Evolutionary conservation across 2,888 invertebrate genomes (phyloP).

Genomic region (Colletes collaris): DNA sequence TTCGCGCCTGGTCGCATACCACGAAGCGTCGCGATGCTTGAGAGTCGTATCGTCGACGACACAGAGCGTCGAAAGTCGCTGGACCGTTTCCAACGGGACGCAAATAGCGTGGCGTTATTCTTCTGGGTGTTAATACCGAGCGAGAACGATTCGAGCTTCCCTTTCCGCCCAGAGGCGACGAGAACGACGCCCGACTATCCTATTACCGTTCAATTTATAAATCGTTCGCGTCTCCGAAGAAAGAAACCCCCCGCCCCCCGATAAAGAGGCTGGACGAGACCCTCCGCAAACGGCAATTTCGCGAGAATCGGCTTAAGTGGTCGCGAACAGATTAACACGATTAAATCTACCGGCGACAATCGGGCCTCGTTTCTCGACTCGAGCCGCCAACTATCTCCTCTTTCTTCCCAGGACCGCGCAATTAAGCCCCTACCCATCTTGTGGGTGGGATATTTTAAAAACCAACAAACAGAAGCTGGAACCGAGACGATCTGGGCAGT

Average conservation of each 20-base stretch:
- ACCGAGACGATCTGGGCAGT: too few relatives aligned
- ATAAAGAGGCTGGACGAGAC: background rate
- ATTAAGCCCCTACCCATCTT: background rate
- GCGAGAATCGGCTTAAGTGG: constrained; percentile 16
- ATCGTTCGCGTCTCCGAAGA: constrained; percentile 5
- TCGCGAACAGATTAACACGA: constrained; percentile 41
- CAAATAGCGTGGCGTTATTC: too few relatives aligned
- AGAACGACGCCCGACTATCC: constrained; percentile 9
- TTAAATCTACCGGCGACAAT: constrained; percentile 28
- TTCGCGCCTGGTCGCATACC: too few relatives aligned
- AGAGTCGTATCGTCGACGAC: too few relatives aligned
- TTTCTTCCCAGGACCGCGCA: too few relatives aligned
- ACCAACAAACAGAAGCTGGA: too few relatives aligned
- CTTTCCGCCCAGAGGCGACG: background rate
- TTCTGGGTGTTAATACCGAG: constrained; percentile 1
- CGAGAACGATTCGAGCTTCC: background rate
- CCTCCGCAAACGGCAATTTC: constrained; percentile 26
- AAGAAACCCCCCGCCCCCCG: background rate
- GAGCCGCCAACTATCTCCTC: background rate
- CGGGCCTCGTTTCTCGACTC: constrained; percentile 7
- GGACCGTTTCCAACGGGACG: too few relatives aligned
- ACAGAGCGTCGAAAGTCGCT: too few relatives aligned
- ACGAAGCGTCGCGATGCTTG: too few relatives aligned
- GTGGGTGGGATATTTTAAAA: too few relatives aligned
- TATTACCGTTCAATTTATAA: constrained; percentile 35